These are phyloP conservation scores for Onychostoma macrolepis DNA, from an alignment of 2,113 vertebrate species.

Conservation along the genomic window DNA sequence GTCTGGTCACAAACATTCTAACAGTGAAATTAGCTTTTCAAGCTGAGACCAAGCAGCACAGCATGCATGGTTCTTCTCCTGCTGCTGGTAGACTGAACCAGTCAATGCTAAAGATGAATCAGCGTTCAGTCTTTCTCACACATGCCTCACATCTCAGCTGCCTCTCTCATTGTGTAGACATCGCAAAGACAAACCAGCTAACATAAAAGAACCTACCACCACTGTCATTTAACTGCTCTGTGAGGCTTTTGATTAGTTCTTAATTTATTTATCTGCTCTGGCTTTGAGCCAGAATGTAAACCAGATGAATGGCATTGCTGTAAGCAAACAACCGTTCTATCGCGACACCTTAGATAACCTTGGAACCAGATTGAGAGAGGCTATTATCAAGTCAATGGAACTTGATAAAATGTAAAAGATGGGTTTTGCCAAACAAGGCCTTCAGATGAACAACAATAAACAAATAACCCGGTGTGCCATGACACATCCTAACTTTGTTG, in stretches of 20 bases:
- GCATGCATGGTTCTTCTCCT: constrained; percentile 30
- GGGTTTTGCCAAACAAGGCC: background rate
- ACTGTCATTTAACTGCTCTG: constrained; percentile 1
- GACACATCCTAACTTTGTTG: constrained; percentile 16
- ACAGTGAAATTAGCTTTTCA: background rate
- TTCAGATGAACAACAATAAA: constrained; percentile 13
- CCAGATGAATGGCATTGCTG: background rate
- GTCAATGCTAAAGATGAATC: constrained; percentile 31
- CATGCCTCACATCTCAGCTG: background rate
- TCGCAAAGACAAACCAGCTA: constrained; percentile 1
- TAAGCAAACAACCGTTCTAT: background rate
- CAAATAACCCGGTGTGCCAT: background rate
- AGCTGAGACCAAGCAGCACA: constrained; percentile 7
- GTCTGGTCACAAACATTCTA: background rate
- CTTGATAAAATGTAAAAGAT: constrained; percentile 8
- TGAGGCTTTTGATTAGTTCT: constrained; percentile 18
- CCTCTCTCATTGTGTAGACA: constrained; percentile 28
- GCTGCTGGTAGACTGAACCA: constrained; percentile 26
- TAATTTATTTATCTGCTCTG: background rate
- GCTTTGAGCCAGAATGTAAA: background rate
- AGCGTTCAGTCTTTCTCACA: background rate
- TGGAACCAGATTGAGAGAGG: background rate
- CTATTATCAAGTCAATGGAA: background rate
- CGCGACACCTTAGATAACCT: background rate
- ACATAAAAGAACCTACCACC: constrained; percentile 7